Base-by-base conservation (phyloP, 2,888 invertebrate species). In the Agrotis clavis region DNA sequence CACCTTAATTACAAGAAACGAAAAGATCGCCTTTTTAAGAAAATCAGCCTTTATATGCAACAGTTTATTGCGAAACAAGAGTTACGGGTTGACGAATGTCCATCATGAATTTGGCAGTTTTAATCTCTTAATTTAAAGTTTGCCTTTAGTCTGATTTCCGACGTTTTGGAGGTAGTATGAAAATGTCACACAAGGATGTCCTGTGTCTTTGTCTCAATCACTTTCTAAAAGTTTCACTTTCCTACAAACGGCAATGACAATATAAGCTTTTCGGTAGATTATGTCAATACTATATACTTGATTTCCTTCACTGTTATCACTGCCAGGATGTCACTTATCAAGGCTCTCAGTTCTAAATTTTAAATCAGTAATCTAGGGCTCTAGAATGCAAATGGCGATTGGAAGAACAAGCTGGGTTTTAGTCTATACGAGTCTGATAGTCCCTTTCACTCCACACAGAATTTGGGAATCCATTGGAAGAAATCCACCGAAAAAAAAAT, bases 21-120 rank as follows among this genome's bases (percentile, higher is more conserved):
- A 85, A 90, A 88, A 87, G 85, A 88, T 89, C 82, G 78, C 92
- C 92, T 90, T 93, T 89, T 91, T 81, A 74, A 90, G 85, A 86
- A 86, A 85, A 86, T 77, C 79, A 74, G 85, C 77, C 79, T 35
- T 13, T 77, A 82, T 81, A 77, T 59, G 79, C 84, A 79, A 77
- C 67, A 81, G 78, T 54, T 16, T 82, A 86, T 90, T 88, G 81
- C 83, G 63, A 80, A 77, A 80, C 57, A 73, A 89, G 89, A 90
- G 90, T 92, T 90, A 89, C 70, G 72, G 77, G 64, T 83, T 90
- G 88, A 84, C 89, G 87, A 82, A 79, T 77, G 86, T 87, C 87
- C 88, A 83, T 87, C 88, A 86, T 73, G 60, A 67, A 64, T 84
- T 77, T 83, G 81, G 82, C 85, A 84, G 81, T 84, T 89, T 90